Conservation (phyloP, 2,797 vertebrate species). For the Sebastes jordani region DNA sequence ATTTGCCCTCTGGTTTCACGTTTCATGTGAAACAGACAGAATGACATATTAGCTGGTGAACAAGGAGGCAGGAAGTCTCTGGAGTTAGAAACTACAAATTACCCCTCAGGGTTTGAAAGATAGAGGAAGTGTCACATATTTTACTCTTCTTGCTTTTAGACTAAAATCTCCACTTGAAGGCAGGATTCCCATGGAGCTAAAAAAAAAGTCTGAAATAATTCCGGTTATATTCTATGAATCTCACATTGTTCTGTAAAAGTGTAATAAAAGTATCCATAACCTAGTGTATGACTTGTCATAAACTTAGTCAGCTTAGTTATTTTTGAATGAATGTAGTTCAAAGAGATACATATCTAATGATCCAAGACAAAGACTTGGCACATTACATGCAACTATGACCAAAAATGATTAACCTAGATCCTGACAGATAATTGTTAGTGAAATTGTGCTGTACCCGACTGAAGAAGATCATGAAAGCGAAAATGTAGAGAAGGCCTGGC, state of each 20-base stretch:
- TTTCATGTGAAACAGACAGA: conserved; percentile 44
- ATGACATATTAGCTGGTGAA: conserved; percentile 51
- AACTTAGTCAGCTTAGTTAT: not conserved
- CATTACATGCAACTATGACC: not conserved
- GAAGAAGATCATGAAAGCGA: conserved; percentile 9
- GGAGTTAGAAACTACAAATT: conserved; percentile 50
- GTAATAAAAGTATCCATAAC: not conserved
- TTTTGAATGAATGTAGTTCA: not conserved
- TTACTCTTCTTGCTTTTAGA: not conserved
- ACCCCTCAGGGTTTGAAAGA: conserved; percentile 43
- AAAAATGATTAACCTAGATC: conserved; percentile 13
- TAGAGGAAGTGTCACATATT: conserved; percentile 16
- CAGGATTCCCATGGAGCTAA: not conserved
- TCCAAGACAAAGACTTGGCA: not conserved
- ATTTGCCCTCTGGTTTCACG: conserved; percentile 1
- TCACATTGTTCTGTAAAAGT: not conserved
- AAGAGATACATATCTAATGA: not conserved
- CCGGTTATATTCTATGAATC: not conserved
- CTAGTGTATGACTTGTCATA: not conserved
- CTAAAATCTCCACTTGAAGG: not conserved
- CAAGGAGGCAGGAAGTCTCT: conserved; percentile 34
- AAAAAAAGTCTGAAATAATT: not conserved
- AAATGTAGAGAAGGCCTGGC: not conserved
- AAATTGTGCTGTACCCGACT: conserved; percentile 1
- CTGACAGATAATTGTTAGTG: conserved; percentile 3